Base-by-base conservation (phyloP, 2,797 vertebrate genomes). In the Petrocephalus schoutedeni region DNA sequence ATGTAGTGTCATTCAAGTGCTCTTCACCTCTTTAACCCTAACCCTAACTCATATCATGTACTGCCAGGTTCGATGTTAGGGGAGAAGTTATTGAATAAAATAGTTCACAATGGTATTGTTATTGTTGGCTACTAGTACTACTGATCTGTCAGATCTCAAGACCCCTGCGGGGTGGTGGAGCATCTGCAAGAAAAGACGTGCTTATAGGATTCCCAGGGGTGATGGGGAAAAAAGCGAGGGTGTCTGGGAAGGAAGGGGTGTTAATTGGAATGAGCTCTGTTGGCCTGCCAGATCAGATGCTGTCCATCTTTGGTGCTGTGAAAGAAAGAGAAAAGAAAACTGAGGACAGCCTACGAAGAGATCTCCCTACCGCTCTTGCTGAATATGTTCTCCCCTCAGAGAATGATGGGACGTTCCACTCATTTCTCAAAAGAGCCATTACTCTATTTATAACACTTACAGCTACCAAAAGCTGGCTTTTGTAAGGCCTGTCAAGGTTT, bases 191-290 rank as follows among this genome's bases (percentile, higher is more conserved):
- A 87, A 61, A 77, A 82, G 74, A 57, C 87, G 45, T 32, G 87
- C 54, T 87, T 54, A 36, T 21, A 0, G 28, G 86, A 19, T 53
- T 64, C 86, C 86, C 67, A 71, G 49, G 51, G 86, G 67, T 53
- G 9, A 57, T 19, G 28, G 86, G 86, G 28, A 28, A 57, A 14
- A 19, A 45, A 56, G 54, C 28, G 53, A 4, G 54, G 67, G 56
- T 57, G n/a, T 3, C 87, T 54, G 54, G 53, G 32, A 74, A 77
- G 87, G 74, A 87, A 74, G 53, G 21, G 23, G 54, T 87, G 87
- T 82, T 87, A 36, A 87, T 87, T 87, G 87, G 71, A 59, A 56
- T 57, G 56, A 87, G 74, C 71, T 58, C 19, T 8, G 4, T 3
- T 8, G 36, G 28, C 19, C 54, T 74, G 1, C 19, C 56, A n/a